Conservation (phyloP, 1,140 invertebrate genomes). For the Drosophila kohkoa region DNA sequence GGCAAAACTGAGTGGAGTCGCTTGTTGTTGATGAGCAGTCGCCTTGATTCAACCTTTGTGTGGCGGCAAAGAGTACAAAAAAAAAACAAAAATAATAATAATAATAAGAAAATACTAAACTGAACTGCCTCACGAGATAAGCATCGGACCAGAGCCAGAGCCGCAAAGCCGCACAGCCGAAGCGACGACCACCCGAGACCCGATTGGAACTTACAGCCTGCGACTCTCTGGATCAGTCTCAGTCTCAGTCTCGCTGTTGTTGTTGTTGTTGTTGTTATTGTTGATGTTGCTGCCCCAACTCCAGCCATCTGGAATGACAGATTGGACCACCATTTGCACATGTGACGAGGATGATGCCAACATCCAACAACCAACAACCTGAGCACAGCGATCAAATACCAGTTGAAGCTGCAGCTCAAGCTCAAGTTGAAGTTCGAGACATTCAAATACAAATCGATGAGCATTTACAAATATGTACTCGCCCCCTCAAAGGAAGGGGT, state of each 20-base stretch:
- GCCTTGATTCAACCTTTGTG: slow-evolving; percentile 62
- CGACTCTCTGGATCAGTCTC: not conserved
- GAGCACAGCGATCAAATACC: slow-evolving; percentile 12
- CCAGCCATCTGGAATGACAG: slow-evolving; percentile 56
- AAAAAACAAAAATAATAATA: slow-evolving; percentile 27
- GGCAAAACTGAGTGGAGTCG: slow-evolving; percentile 51
- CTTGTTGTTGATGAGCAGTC: slow-evolving; percentile 32
- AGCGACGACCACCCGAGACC: slow-evolving; percentile 49
- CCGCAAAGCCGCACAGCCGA: slow-evolving; percentile 2
- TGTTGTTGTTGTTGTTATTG: not conserved
- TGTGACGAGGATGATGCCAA: slow-evolving; percentile 44
- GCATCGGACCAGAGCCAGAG: slow-evolving; percentile 34
- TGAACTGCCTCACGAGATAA: slow-evolving; percentile 53
- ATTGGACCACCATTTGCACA: slow-evolving; percentile 65
- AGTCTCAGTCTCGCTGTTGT: not conserved
- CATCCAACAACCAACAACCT: not conserved
- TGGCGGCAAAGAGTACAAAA: slow-evolving; percentile 45
- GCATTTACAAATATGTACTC: not conserved
- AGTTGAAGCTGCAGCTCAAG: slow-evolving; percentile 7
- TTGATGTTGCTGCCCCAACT: not conserved
- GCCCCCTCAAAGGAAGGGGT: too few relatives aligned
- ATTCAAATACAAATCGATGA: slow-evolving; percentile 40
- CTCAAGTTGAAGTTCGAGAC: slow-evolving; percentile 19
- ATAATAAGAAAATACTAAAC: slow-evolving; percentile 50
- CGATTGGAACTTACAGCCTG: slow-evolving; percentile 31